Evolutionary conservation across 1,140 invertebrate genomes (phyloP), one percentile per base, ranked within the genome.

Genomic region (Cataglyphis hispanica): DNA sequence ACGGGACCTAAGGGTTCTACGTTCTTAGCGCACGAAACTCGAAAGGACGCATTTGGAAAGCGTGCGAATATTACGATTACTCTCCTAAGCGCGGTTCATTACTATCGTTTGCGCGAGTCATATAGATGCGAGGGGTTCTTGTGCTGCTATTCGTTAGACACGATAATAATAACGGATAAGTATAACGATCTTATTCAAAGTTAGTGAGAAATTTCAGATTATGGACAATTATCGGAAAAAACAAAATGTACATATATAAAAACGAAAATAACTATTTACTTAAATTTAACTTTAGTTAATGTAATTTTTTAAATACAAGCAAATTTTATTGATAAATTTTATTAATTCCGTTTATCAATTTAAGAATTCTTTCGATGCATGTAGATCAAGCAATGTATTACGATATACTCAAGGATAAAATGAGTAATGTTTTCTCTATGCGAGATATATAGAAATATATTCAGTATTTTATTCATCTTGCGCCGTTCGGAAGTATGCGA

Each of bases 71-170:
- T 91, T 90, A 90, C 89, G 89, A 91, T 90, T 91, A 91, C 89
- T 89, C 89, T 91, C 89, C 89, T 91, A 91, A 91, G 89, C 89
- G 86, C 87, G 83, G 89, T 91, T 90, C 89, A 86, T 91, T 91
- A 91, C 88, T 89, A 87, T 86, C 89, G 84, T 88, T 91, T 86
- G 67, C 84, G 56, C 75, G 58, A 19, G 56, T 46, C 75, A 50
- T 87, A 88, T 85, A 88, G 76, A 81, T 37, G 53, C 69, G 84
- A 56, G 75, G 90, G 88, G 74, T 91, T 91, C 74, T 76, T 86
- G 84, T 67, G 34, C 63, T 86, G 50, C 80, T 76, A 69, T 89
- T 89, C 74, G 69, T 86, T 88, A 61, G 58, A 31, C 11, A 56
- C 61, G 50, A 86, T 89, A 85, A 89, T 77, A 46, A 78, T 74